Conservation (phyloP, 1,140 invertebrate genomes). For the Rhagoletis pomonella region DNA sequence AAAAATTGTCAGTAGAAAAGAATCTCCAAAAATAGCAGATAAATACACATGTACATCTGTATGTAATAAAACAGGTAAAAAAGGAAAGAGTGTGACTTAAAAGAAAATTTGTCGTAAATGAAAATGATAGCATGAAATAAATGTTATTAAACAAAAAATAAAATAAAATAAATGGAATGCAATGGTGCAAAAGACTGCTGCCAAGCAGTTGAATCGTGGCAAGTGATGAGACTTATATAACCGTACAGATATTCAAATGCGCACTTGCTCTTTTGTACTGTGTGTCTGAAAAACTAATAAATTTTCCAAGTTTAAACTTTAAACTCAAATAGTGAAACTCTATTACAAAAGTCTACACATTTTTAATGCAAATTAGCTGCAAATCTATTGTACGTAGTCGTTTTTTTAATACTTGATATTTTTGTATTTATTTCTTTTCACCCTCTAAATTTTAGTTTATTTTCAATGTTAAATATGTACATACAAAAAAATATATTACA, state of each 20-base stretch:
- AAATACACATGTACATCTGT: background rate
- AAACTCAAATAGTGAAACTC: background rate
- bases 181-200: too few relatives aligned
- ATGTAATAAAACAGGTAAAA: background rate
- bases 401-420: background rate
- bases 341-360: background rate
- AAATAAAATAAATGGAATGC: background rate
- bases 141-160: background rate
- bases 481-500: too few relatives aligned
- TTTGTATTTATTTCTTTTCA: background rate
- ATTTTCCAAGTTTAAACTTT: background rate
- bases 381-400: background rate
- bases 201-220: too few relatives aligned
- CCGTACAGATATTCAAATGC: background rate
- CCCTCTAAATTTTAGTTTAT: background rate
- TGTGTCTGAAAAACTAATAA: background rate
- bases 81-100: background rate
- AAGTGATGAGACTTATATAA: too few relatives aligned
- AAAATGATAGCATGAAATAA: background rate
- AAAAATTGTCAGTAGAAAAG: conserved; percentile 33
- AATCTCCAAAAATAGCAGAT: conserved; percentile 44
- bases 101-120: background rate
- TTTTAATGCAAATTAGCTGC: background rate
- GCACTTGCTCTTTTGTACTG: background rate
- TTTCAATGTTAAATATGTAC: background rate